Base-by-base conservation (phyloP, 1,140 invertebrate genomes). In the Cyclina sinensis region DNA sequence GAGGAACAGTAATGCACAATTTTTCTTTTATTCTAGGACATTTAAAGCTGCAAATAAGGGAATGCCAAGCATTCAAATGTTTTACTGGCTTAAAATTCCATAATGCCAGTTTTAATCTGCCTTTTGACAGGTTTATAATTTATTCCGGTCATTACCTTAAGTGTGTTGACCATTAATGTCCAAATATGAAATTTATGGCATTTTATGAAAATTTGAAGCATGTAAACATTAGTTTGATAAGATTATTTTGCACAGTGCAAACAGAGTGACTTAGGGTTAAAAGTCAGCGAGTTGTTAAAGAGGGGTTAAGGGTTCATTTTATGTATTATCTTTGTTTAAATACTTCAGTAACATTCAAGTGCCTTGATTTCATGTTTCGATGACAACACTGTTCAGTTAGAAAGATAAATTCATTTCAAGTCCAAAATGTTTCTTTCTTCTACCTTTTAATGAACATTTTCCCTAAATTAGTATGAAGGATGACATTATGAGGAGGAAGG, bases 41-140 rank as follows among this genome's bases (percentile, higher is more conserved):
- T n/a, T n/a, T n/a, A n/a, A n/a, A n/a, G n/a, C n/a, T n/a, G n/a
- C n/a, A n/a, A n/a, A n/a, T n/a, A n/a, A n/a, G n/a, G n/a, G n/a
- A n/a, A n/a, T n/a, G n/a, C n/a, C n/a, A n/a, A 27, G 16, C 5
- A 57, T 57, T 5, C 7, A 27, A n/a, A 18, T 57, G 24, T 57
- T 18, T 57, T 21, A 39, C 11, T 2, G 24, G 35, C 27, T 70
- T 37, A 70, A 37, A 70, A 70, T 70, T 70, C 65, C 65, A 37
- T 39, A 70, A 4, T 35, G 32, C 32, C 0, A 32, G 35, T 35
- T 70, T 30, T 35, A 30, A 37, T 70, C 65, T 32, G 18, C n/a
- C 65, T 70, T 70, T 70, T 70, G 65, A 70, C 65, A 70, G 65
- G 35, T 70, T 70, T 70, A 70, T 70, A 70, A 37, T 70, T 2